phyloP scores from a whole-genome alignment of 2,113 vertebrate species.

The Anarhynchus alexandrinus region DNA sequence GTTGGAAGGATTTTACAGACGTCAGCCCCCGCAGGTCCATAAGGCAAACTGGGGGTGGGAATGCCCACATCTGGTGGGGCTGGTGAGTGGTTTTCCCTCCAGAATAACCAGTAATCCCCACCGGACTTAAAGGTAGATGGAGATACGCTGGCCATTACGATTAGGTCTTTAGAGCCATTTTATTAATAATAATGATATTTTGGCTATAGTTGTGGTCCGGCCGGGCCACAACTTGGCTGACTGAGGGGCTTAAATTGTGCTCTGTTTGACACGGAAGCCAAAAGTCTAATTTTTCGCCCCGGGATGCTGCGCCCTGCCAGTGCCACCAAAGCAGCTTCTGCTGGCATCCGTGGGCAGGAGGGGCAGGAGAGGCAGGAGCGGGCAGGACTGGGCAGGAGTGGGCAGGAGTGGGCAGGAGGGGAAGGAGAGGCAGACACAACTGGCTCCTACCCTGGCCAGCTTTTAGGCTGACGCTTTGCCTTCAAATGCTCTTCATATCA shows the following conservation, averaged over 20 bases:
- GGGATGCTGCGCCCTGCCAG: background rate
- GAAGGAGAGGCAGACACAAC: background rate
- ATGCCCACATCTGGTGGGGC: rapidly evolving
- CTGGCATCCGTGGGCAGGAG: background rate
- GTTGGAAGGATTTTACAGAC: background rate
- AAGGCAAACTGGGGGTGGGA: background rate
- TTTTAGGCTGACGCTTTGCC: background rate
- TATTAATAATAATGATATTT: background rate
- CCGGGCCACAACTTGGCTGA: background rate
- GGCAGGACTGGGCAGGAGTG: background rate
- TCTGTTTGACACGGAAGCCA: background rate
- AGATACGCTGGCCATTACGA: background rate
- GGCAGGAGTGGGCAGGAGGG: background rate
- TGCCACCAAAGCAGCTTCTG: background rate
- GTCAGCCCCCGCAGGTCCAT: rapidly evolving
- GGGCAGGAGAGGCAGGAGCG: no score
- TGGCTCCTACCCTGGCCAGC: background rate
- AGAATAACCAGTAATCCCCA: background rate
- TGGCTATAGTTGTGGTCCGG: background rate
- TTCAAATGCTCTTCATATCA: background rate
- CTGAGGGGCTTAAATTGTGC: background rate
- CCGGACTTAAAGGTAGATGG: background rate
- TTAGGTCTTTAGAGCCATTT: background rate
- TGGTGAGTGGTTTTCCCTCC: background rate
- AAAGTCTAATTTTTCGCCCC: background rate